These are phyloP conservation scores for Trachurus trachurus DNA, from an alignment of 2,797 vertebrate genomes.

Conservation along the genomic window DNA sequence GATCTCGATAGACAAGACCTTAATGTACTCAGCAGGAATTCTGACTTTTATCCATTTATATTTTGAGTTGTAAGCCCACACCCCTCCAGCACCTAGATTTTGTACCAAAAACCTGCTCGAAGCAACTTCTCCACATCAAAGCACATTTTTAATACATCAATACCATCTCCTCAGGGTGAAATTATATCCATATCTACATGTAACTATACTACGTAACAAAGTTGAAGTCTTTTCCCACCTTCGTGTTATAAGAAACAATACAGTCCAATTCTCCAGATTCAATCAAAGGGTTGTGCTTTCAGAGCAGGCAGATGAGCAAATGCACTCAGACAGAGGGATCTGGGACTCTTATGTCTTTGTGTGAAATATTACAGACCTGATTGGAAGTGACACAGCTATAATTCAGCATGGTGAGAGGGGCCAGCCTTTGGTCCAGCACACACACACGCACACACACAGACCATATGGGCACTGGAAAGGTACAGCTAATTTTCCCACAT, in stretches of 20 bases:
- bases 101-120: conserved; percentile 1
- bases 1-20: conserved; percentile 33
- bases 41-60: conserved; percentile 37
- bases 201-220: background rate
- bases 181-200: conserved; percentile 40
- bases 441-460: conserved; percentile 14
- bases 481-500: conserved; percentile 45
- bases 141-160: conserved; percentile 49
- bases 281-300: conserved; percentile 66
- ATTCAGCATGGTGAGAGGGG: conserved; percentile 70
- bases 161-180: conserved; percentile 22
- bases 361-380: conserved; percentile 81
- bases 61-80: conserved; percentile 20
- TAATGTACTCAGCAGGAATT: conserved; percentile 29
- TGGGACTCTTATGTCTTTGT: conserved; percentile 60
- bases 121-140: conserved; percentile 10
- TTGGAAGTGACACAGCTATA: conserved; percentile 81
- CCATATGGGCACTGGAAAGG: conserved; percentile 39
- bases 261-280: conserved; percentile 51
- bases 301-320: conserved; percentile 68
- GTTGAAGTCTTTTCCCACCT: conserved; percentile 30
- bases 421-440: conserved; percentile 39
- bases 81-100: background rate
- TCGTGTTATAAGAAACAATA: conserved; percentile 56
- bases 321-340: conserved; percentile 64